Percentiles rank a stretch among this genome's conserved stretches.
Evolutionary conservation across 2,797 vertebrate genomes (phyloP).

Genomic region (Myiotriccus ornatus): DNA sequence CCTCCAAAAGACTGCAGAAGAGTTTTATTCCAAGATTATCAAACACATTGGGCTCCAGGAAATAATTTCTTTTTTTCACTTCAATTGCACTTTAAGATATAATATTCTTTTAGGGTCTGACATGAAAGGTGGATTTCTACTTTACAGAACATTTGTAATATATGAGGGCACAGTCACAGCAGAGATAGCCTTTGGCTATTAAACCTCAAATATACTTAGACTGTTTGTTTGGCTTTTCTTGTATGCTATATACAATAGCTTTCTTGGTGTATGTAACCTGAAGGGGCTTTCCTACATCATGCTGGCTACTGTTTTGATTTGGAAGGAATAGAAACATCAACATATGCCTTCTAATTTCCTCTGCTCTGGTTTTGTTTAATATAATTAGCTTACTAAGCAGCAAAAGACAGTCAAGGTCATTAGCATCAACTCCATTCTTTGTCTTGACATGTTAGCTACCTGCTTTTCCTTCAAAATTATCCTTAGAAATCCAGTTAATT

Average conservation of each 20-base stretch:
- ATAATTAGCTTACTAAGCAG: slow-evolving; percentile 35
- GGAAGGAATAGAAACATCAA: slow-evolving; percentile 37
- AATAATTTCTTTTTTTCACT: not conserved
- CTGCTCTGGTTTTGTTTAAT: slow-evolving; percentile 1
- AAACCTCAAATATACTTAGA: not conserved
- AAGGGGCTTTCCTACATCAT: slow-evolving; percentile 28
- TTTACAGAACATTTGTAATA: not conserved
- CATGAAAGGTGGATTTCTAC: not conserved
- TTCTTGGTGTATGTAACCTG: not conserved
- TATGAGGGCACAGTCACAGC: not conserved
- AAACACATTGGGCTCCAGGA: fast-evolving
- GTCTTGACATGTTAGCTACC: slow-evolving; percentile 16
- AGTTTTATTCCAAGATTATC: not conserved
- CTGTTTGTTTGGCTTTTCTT: not conserved
- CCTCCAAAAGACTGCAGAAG: not conserved
- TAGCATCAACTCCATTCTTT: slow-evolving; percentile 12
- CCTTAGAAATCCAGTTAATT: not conserved
- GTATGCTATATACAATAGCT: not conserved
- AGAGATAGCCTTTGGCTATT: not conserved
- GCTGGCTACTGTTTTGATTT: slow-evolving; percentile 31
- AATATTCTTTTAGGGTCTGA: not conserved
- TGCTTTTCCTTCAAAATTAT: not conserved
- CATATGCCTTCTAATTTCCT: slow-evolving; percentile 46
- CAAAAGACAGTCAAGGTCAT: not conserved
- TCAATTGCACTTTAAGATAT: not conserved